Base-by-base conservation (phyloP, 2,113 vertebrate species). In the Brevimyrus niger region DNA sequence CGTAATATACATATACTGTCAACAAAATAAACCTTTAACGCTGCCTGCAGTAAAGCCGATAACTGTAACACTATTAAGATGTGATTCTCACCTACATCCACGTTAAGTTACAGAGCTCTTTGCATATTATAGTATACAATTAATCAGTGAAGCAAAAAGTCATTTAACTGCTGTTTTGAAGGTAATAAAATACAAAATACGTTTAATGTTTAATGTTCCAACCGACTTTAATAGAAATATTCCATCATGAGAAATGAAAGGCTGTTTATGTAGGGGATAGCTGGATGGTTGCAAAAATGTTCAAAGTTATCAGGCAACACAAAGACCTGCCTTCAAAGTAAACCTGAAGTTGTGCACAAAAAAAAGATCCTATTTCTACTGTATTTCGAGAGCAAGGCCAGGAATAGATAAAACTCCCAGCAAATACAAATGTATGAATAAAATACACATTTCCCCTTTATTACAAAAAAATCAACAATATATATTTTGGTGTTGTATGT, bases 361-460 rank as follows among this genome's bases (percentile, higher is more conserved):
- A 51, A 69, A 31, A n/a, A 61, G 73, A 73, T 84, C 31, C 27
- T 85, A 86, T 88, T 88, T 89, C 87, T 88, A 91, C 35, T 89
- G 88, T 89, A 91, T 61, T 87, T 87, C 53, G 92, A 95, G 91
- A 94, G 93, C 94, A 89, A 88, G 86, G 90, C 93, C 94, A 94
- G 93, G 94, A 95, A 93, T 90, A 92, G 69, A 42, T 90, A 51
- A 92, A 87, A 91, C 88, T 92, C 94, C 95, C 95, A 95, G 94
- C 94, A 95, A 96, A 95, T 94, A 96, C 95, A 96, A 95, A 94
- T 93, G 94, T 96, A 96, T 95, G 94, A 96, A 96, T 95, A 96
- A 91, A 96, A 95, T 93, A 93, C 94, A 93, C 91, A 95, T 93
- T 94, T 21, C 87, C 94, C 94, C 94, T 94, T 92, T 94, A 94